Conservation (phyloP, 1,140 invertebrate species). For the Acromyrmex echinatior region DNA sequence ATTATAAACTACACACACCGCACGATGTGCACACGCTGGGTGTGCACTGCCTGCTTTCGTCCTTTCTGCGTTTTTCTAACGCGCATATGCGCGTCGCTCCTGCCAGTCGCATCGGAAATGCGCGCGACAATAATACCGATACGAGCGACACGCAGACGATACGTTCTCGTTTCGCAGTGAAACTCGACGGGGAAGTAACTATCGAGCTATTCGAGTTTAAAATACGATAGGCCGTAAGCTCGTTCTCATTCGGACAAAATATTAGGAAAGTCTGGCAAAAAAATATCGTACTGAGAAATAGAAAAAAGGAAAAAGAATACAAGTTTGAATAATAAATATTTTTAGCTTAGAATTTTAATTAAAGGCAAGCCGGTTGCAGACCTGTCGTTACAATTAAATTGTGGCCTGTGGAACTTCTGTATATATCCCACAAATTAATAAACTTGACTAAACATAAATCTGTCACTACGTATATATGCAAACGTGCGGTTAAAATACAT, state of each 20-base stretch:
- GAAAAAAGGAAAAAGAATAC: neutral
- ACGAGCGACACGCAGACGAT: neutral
- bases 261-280: neutral
- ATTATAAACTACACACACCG: slow-evolving; percentile 75
- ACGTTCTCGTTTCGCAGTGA: neutral
- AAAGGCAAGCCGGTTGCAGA: neutral
- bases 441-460: neutral
- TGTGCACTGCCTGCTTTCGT: slow-evolving; percentile 25
- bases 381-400: neutral
- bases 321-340: neutral
- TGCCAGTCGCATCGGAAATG: slow-evolving; percentile 6
- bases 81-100: neutral
- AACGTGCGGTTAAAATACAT: neutral
- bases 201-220: neutral
- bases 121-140: slow-evolving; percentile 19
- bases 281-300: neutral
- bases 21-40: neutral
- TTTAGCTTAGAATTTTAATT: neutral
- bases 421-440: neutral
- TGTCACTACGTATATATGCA: neutral
- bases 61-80: slow-evolving; percentile 40
- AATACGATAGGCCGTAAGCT: neutral
- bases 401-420: neutral
- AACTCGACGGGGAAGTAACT: neutral
- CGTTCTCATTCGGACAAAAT: neutral